Conservation (phyloP, 1,140 invertebrate species). For the Lepidostoma basale region DNA sequence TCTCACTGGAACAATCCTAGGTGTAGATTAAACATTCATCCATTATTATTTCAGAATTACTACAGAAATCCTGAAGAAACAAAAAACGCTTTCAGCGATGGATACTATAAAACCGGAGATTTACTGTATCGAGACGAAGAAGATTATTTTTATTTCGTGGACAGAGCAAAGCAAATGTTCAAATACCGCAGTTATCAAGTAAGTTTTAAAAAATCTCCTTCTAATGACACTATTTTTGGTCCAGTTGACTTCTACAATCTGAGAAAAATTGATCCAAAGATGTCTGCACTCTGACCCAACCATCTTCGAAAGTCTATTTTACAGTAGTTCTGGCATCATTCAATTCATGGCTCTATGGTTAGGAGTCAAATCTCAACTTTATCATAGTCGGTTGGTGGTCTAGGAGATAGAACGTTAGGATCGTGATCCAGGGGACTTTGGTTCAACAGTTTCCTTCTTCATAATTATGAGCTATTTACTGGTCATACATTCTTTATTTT, state of each 20-base stretch:
- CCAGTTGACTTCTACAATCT: too few relatives aligned
- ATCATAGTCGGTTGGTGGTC: background rate
- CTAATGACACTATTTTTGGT: background rate
- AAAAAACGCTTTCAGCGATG: slow-evolving; percentile 56
- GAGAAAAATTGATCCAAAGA: too few relatives aligned
- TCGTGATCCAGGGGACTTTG: too few relatives aligned
- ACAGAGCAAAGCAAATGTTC: slow-evolving; percentile 76
- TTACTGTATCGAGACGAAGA: slow-evolving; percentile 71
- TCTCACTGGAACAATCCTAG: background rate
- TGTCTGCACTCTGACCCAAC: background rate
- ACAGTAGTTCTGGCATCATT: background rate
- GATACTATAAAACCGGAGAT: slow-evolving; percentile 74
- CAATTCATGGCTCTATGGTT: background rate
- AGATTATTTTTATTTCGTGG: slow-evolving; percentile 69
- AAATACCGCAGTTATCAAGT: slow-evolving; percentile 65
- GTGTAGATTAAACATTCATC: background rate
- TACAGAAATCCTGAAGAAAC: slow-evolving; percentile 45
- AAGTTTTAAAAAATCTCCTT: background rate
- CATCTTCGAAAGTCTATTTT: background rate
- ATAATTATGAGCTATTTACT: too few relatives aligned
- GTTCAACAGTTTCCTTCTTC: too few relatives aligned
- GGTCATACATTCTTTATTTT: too few relatives aligned
- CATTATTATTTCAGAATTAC: slow-evolving; percentile 23
- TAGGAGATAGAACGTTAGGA: background rate
- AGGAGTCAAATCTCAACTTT: background rate